Evolutionary conservation across 2,888 invertebrate species (phyloP), one percentile per base, ranked within the genome.

Genomic region (Bugula neritina): DNA sequence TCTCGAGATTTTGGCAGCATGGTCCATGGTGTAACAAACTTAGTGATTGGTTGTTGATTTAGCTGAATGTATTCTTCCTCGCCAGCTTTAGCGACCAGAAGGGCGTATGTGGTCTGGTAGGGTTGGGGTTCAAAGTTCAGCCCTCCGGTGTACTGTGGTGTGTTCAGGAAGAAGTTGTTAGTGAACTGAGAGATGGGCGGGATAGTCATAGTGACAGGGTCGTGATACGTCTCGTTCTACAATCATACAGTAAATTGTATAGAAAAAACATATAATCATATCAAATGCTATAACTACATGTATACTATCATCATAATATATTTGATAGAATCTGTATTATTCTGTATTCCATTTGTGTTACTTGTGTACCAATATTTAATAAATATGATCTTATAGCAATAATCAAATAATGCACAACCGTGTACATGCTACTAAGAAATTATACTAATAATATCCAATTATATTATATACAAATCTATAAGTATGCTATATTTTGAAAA

Each of bases 191-290:
- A 31, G 63, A 63, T 63, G 27, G 63, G 63, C 31, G 63, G 63
- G 34, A 63, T 31, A 63, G 63, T 63, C 63, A 63, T 63, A 13
- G 63, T 34, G 34, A 63, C 63, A 3, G 63, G 63, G 27, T 63
- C 63, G n/a, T 63, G 63, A n/a, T 13, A 63, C n/a, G 63, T 63
- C n/a, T 63, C 63, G 34, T 63, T 63, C 63, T 57, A 57, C 43
- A 43, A 43, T 17, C 5, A 13, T 57, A 21, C 52, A 52, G 21
- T 17, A 52, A 52, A 52, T 52, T 52, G 21, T 52, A 52, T 21
- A 52, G n/a, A n/a, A n/a, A n/a, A n/a, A n/a, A n/a, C n/a, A n/a
- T n/a, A n/a, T n/a, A n/a, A n/a, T n/a, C n/a, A n/a, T n/a, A n/a
- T n/a, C n/a, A n/a, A n/a, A n/a, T n/a, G n/a, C n/a, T n/a, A n/a